phyloP scores from a whole-genome alignment of 1,140 invertebrate genomes.

The Aphis gossypii region DNA sequence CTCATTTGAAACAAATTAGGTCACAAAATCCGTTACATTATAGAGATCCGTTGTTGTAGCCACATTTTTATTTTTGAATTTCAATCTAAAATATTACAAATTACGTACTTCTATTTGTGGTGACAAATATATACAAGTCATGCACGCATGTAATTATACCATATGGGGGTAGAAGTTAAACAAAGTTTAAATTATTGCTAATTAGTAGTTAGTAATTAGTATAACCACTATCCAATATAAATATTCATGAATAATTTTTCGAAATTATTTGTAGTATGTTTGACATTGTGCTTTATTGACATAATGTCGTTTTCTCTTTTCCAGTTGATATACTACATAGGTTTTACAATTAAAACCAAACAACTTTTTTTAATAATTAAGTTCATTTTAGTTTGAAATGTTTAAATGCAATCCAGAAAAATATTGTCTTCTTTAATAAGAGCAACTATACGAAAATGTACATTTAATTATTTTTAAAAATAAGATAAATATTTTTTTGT shows the following conservation, averaged over 20 bases:
- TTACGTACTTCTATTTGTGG: background rate
- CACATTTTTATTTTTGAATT: background rate
- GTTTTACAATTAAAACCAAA: background rate
- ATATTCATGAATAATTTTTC: background rate
- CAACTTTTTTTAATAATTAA: background rate
- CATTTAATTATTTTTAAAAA: background rate
- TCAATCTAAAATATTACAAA: background rate
- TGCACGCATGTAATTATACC: background rate
- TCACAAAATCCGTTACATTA: background rate
- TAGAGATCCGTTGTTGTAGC: background rate
- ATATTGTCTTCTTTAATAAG: background rate
- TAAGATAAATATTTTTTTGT: background rate
- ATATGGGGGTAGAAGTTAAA: background rate
- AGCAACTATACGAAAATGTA: background rate
- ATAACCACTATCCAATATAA: background rate
- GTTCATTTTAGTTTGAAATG: background rate
- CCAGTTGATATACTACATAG: background rate
- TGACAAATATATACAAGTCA: background rate
- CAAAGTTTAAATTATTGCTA: constrained; percentile 2
- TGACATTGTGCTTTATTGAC: background rate
- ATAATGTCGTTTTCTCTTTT: background rate
- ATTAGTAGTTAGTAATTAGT: background rate
- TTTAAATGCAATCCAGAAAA: background rate
- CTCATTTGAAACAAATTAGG: background rate
- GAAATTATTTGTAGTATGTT: background rate